These are phyloP conservation scores for Rhea americana DNA, from an alignment of 2,113 vertebrate genomes.

Conservation along the genomic window DNA sequence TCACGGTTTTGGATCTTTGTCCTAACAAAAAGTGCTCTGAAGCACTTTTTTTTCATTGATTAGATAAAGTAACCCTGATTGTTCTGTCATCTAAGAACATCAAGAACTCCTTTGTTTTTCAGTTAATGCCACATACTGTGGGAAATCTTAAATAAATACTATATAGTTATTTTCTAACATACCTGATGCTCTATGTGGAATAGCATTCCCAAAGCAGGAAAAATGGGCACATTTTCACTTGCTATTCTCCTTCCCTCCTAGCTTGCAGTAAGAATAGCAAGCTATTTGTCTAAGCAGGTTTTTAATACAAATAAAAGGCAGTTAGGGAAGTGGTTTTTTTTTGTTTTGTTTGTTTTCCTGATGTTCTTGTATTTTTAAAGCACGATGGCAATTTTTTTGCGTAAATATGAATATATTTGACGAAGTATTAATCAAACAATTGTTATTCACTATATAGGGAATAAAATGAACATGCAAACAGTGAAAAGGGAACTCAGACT, in stretches of 20 bases:
- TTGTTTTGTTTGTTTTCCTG: background rate
- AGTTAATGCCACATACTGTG: background rate
- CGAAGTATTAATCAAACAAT: background rate
- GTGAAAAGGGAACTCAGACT: background rate
- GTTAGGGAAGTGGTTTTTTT: background rate
- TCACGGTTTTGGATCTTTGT: background rate
- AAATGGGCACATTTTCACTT: background rate
- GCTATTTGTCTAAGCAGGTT: background rate
- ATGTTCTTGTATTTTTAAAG: background rate
- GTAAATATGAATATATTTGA: background rate
- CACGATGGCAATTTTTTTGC: background rate
- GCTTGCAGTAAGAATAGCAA: background rate
- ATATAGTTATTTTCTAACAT: background rate
- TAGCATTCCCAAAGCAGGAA: background rate
- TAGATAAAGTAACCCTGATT: background rate
- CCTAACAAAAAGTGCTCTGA: background rate
- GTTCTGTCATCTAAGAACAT: background rate
- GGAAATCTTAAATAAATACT: background rate
- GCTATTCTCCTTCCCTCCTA: background rate
- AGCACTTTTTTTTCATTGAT: background rate
- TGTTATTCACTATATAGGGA: background rate
- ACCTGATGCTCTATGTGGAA: background rate
- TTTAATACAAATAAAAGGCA: background rate
- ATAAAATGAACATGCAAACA: background rate
- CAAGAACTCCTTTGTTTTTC: background rate